These are phyloP conservation scores for Chrysocyon brachyurus DNA, from an alignment of 2,797 vertebrate genomes.

Conservation along the genomic window DNA sequence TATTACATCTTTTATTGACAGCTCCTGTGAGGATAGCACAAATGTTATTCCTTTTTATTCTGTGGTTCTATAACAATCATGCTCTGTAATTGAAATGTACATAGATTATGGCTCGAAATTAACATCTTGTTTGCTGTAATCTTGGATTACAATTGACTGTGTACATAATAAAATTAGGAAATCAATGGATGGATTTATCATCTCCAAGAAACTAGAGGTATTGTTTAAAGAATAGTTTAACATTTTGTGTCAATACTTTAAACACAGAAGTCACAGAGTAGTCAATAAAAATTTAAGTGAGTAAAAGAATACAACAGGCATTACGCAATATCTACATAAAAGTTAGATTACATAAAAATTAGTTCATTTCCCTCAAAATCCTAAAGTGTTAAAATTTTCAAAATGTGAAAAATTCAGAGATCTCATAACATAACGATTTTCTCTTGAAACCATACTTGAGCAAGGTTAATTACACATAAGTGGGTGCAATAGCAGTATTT, in stretches of 20 bases:
- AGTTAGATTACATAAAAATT: not conserved
- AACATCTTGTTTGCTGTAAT: conserved; percentile 95
- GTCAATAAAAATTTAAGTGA: conserved; percentile 77
- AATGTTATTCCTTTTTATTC: conserved; percentile 91
- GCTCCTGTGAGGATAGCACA: conserved; percentile 91
- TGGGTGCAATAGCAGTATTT: conserved; percentile 7
- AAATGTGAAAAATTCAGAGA: conserved; percentile 56
- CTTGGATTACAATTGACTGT: conserved; percentile 95
- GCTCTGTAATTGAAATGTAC: conserved; percentile 90
- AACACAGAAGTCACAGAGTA: conserved; percentile 74
- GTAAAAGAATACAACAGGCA: conserved; percentile 61
- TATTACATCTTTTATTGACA: conserved; percentile 95
- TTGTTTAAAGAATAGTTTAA: conserved; percentile 82
- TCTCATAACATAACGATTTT: conserved; percentile 5
- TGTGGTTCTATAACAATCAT: conserved; percentile 86
- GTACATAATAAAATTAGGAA: conserved; percentile 94
- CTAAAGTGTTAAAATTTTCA: conserved; percentile 57
- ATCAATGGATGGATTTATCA: conserved; percentile 87
- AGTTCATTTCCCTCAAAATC: conserved; percentile 56
- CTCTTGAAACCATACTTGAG: conserved; percentile 2
- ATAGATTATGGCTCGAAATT: conserved; percentile 91
- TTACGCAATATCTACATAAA: conserved; percentile 36
- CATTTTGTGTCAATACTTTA: conserved; percentile 78
- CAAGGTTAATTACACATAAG: conserved; percentile 35
- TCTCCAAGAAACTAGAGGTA: conserved; percentile 84